Conservation (phyloP, 2,888 invertebrate species). For the Drosophila anomelani region DNA sequence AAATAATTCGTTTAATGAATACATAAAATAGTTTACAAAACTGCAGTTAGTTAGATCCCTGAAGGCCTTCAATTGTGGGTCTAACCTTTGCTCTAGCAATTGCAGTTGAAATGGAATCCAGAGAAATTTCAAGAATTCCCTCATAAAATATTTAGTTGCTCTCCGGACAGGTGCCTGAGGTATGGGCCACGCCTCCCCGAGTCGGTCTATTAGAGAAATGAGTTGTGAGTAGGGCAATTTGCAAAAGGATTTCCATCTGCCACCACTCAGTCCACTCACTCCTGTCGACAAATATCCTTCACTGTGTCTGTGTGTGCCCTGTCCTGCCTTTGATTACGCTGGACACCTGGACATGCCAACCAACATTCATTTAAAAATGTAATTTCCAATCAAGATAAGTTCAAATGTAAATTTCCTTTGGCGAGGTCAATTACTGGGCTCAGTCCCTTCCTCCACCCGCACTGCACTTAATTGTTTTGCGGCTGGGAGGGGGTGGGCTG, state of each 20-base stretch:
- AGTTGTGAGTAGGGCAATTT: constrained; percentile 50
- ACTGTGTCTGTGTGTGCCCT: constrained; percentile 17
- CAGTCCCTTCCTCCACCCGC: constrained; percentile 4
- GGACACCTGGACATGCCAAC: constrained; percentile 53
- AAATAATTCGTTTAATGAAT: neutral
- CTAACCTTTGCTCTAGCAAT: neutral
- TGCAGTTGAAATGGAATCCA: constrained; percentile 21
- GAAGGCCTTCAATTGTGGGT: neutral
- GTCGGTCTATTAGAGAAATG: constrained; percentile 57
- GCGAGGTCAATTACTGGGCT: constrained; percentile 47
- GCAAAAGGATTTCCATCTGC: constrained; percentile 59
- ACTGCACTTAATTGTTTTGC: constrained; percentile 43
- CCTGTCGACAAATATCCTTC: constrained; percentile 15
- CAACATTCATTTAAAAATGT: constrained; percentile 56
- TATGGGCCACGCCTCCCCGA: constrained; percentile 25
- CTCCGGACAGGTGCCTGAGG: constrained; percentile 29
- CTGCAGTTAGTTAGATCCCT: neutral
- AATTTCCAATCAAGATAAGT: constrained; percentile 69
- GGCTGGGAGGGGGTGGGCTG: neutral
- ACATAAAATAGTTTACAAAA: neutral
- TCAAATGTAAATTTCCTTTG: constrained; percentile 58
- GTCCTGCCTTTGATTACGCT: constrained; percentile 55
- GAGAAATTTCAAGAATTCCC: constrained; percentile 21
- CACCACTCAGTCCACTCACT: constrained; percentile 10
- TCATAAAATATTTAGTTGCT: constrained; percentile 44